These are phyloP conservation scores for Tichodroma muraria DNA, from an alignment of 2,113 vertebrate genomes.

Conservation along the genomic window DNA sequence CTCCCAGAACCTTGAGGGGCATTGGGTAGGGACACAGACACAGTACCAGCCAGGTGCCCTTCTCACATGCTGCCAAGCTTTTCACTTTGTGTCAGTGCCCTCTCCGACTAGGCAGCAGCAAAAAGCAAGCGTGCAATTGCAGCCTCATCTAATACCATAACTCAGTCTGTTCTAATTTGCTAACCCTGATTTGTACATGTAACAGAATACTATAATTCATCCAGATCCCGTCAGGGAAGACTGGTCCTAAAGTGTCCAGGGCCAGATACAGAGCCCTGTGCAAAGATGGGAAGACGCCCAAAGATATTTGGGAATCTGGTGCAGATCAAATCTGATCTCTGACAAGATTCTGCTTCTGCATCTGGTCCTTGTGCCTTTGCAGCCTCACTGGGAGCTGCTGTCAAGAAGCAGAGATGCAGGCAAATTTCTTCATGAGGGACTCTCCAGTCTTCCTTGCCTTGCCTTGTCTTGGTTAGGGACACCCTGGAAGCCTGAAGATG, in stretches of 20 bases:
- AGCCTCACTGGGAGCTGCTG: not conserved
- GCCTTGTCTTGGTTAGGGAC: not conserved
- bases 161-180: not conserved
- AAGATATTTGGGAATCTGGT: not conserved
- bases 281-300: not conserved
- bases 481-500: not conserved
- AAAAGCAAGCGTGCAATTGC: not conserved
- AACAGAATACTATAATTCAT: not conserved
- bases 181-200: not conserved
- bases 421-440: fast-evolving
- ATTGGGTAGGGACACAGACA: not conserved
- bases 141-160: not conserved
- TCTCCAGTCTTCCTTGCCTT: not conserved
- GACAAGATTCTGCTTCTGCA: not conserved
- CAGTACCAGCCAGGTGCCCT: not conserved
- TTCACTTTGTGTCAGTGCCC: not conserved
- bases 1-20: not conserved
- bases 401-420: not conserved
- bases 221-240: not conserved
- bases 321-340: not conserved
- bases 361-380: not conserved
- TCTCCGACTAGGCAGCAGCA: not conserved
- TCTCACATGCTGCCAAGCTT: not conserved
- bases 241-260: not conserved
- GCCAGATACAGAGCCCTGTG: not conserved